A percentile compares a stretch with the other conserved stretches of the same genome.
Conservation (phyloP, 2,888 invertebrate genomes). For the Hoplodrina blanda region DNA sequence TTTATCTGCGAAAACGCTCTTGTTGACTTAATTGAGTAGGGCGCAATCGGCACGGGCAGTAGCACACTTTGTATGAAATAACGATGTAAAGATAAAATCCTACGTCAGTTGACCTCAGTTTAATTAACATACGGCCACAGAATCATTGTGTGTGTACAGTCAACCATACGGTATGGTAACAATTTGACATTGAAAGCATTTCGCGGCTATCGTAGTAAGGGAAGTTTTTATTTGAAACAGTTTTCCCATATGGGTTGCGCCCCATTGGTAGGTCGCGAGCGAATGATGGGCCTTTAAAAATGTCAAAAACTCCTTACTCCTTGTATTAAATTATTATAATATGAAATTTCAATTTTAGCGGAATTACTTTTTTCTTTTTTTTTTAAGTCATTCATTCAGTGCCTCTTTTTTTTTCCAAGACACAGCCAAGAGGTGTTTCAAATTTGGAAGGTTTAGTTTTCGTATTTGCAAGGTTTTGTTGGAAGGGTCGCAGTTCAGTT, state of each 20-base stretch:
- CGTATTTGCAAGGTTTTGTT: too few species aligned
- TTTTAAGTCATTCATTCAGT: too few species aligned
- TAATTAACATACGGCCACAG: constrained; percentile 48
- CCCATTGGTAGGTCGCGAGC: too few species aligned
- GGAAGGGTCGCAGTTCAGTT: too few species aligned
- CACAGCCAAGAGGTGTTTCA: too few species aligned
- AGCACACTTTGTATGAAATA: constrained; percentile 20
- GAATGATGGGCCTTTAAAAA: too few species aligned
- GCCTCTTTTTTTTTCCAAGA: too few species aligned
- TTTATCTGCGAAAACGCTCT: constrained; percentile 27
- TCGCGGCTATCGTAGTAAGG: not conserved
- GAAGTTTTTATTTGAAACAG: not conserved
- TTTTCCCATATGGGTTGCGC: too few species aligned
- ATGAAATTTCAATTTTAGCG: too few species aligned
- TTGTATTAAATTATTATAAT: too few species aligned
- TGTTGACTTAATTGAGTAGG: constrained; percentile 4
- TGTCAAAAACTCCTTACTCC: too few species aligned
- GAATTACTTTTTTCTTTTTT: too few species aligned
- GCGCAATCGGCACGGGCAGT: not conserved
- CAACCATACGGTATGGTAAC: not conserved
- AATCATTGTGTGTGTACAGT: constrained; percentile 16
- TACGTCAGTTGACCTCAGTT: constrained; percentile 44
- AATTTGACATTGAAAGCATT: constrained; percentile 4
- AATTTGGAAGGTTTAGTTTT: not conserved
- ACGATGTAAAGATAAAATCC: constrained; percentile 22